Evolutionary conservation across 2,113 vertebrate species (phyloP).

Genomic region (Oxygymnocypris stewartii): DNA sequence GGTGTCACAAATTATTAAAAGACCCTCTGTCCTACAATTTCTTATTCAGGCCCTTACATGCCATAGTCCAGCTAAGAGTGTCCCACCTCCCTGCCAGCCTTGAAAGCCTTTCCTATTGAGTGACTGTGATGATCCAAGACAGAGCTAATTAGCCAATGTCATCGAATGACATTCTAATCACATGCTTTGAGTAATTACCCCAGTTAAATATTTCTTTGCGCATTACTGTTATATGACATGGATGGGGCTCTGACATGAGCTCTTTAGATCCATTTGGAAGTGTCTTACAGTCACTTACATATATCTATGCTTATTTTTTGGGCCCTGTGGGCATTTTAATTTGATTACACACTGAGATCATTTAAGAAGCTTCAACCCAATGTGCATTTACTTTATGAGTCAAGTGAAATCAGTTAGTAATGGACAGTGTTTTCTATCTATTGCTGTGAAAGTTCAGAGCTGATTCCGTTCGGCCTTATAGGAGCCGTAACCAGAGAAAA

Average conservation of each 20-base stretch:
- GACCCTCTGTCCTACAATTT: constrained; percentile 51
- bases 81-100: constrained; percentile 27
- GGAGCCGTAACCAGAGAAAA: neutral
- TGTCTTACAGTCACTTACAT: constrained; percentile 29
- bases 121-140: constrained; percentile 66
- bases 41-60: constrained; percentile 57
- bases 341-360: constrained; percentile 46
- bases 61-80: constrained; percentile 55
- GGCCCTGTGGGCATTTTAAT: constrained; percentile 58
- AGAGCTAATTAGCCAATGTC: constrained; percentile 76
- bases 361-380: constrained; percentile 18
- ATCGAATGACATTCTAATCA: constrained; percentile 77
- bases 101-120: constrained; percentile 58
- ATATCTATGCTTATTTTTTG: constrained; percentile 50
- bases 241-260: constrained; percentile 63
- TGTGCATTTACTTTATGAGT: constrained; percentile 35
- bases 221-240: constrained; percentile 64
- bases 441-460: neutral
- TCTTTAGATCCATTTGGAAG: constrained; percentile 62
- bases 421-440: neutral
- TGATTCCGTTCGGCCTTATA: neutral
- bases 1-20: constrained; percentile 71
- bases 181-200: constrained; percentile 75
- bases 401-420: neutral
- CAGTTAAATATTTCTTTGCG: constrained; percentile 65